phyloP scores from a whole-genome alignment of 2,888 invertebrate genomes.

The Allophyes oxyacanthae region DNA sequence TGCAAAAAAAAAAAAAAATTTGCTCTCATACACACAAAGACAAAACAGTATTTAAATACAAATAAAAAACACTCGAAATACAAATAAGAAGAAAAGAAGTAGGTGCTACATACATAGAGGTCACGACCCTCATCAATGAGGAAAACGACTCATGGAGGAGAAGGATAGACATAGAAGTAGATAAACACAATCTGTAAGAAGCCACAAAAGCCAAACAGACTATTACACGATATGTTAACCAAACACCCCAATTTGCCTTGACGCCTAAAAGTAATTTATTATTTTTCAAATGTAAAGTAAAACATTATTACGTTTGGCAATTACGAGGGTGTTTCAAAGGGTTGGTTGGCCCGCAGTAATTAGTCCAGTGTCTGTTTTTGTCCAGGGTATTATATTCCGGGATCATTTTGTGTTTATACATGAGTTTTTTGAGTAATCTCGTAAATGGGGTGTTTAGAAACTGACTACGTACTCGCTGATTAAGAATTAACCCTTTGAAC shows the following conservation, averaged over 20 bases:
- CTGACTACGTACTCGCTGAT: conserved; percentile 5
- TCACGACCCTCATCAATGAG: too few species aligned
- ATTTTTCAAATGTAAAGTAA: conserved; percentile 50
- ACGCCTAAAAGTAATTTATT: conserved; percentile 48
- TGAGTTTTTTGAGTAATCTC: conserved; percentile 37
- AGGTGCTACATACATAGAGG: too few species aligned
- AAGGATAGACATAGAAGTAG: too few species aligned
- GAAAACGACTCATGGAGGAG: too few species aligned
- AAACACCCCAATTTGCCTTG: conserved; percentile 30
- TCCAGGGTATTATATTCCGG: conserved; percentile 40
- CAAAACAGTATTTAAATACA: too few species aligned
- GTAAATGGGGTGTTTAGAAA: conserved; percentile 23
- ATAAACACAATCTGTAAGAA: background rate
- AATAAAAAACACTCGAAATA: too few species aligned
- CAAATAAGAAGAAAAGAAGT: too few species aligned
- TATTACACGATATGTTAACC: conserved; percentile 32
- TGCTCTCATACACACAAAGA: too few species aligned
- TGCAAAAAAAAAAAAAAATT: too few species aligned
- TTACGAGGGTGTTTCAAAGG: conserved; percentile 42
- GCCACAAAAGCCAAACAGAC: conserved; percentile 8
- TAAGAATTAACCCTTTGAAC: too few species aligned
- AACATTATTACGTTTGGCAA: conserved; percentile 49
- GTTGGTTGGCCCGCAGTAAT: conserved; percentile 42
- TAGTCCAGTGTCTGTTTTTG: conserved; percentile 48
- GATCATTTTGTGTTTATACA: conserved; percentile 36